Percentiles rank a stretch among this genome's conserved stretches.
These are phyloP conservation scores for Eupsilia transversa DNA, from an alignment of 2,888 invertebrate species.

Conservation along the genomic window DNA sequence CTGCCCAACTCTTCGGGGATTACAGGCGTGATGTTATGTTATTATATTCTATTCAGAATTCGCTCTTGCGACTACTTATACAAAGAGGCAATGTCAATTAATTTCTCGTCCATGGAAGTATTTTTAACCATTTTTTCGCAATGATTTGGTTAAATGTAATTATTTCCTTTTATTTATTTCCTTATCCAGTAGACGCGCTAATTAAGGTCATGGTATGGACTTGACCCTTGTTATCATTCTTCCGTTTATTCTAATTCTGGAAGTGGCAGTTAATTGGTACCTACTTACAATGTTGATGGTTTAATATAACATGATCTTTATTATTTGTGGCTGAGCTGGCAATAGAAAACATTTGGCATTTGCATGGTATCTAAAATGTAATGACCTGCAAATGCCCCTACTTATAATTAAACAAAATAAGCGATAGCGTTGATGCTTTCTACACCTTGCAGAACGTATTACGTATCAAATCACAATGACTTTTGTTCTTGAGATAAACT, in stretches of 20 bases:
- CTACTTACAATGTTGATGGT: slow-evolving; percentile 9
- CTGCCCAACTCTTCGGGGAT: too few species aligned
- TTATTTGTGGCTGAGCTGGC: neutral
- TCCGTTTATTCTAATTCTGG: slow-evolving; percentile 39
- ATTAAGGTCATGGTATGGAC: slow-evolving; percentile 50
- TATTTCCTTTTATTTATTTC: slow-evolving; percentile 33
- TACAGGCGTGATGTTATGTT: too few species aligned
- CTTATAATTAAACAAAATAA: neutral
- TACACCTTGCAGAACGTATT: neutral
- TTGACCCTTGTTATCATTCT: slow-evolving; percentile 58
- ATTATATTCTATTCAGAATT: too few species aligned
- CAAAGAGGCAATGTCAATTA: neutral
- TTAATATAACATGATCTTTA: neutral
- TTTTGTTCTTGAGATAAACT: slow-evolving; percentile 18
- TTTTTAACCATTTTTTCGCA: slow-evolving; percentile 25
- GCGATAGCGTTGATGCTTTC: slow-evolving; percentile 6
- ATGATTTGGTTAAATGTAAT: slow-evolving; percentile 21
- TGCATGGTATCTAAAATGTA: slow-evolving; percentile 1
- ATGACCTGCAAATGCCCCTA: neutral
- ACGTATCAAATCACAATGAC: slow-evolving; percentile 8
- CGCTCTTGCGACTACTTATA: too few species aligned
- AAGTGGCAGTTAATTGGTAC: slow-evolving; percentile 18
- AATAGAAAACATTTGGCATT: neutral
- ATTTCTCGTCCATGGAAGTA: slow-evolving; percentile 32
- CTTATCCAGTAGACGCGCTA: slow-evolving; percentile 45